Percentiles rank a stretch among this genome's conserved stretches.
Evolutionary conservation across 1,140 invertebrate species (phyloP).

Genomic region (Phortica variegata): DNA sequence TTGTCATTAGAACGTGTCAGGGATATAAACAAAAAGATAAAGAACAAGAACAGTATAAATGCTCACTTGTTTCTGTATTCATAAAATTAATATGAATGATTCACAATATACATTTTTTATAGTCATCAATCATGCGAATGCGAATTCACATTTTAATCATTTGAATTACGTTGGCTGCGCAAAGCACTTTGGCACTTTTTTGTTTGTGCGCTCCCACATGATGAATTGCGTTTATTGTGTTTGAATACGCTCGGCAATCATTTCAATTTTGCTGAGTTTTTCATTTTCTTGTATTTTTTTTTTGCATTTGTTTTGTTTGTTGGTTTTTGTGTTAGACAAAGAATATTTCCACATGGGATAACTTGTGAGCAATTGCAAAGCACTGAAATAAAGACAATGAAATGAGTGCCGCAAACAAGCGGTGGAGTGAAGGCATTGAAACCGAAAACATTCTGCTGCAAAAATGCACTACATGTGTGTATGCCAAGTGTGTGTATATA

Average conservation of each 20-base stretch:
- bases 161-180: too few species aligned
- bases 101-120: too few species aligned
- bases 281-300: conserved; percentile 28
- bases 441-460: conserved; percentile 53
- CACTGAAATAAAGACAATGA: conserved; percentile 50
- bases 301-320: conserved; percentile 15
- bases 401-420: too few species aligned
- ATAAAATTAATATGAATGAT: too few species aligned
- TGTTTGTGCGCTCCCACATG: conserved; percentile 37
- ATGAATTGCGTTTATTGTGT: conserved; percentile 40
- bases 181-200: too few species aligned
- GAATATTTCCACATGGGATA: conserved; percentile 51
- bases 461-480: conserved; percentile 48
- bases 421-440: conserved; percentile 19
- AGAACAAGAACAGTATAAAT: too few species aligned
- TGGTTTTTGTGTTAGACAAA: conserved; percentile 35
- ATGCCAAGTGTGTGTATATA: neutral
- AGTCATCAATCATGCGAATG: too few species aligned
- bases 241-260: conserved; percentile 52
- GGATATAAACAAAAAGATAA: too few species aligned
- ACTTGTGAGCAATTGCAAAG: conserved; percentile 52
- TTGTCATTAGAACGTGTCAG: too few species aligned
- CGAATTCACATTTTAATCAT: too few species aligned
- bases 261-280: too few species aligned
- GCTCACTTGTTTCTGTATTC: too few species aligned